Evolutionary conservation across 2,113 vertebrate species (phyloP).

Genomic region (Clarias batrachus): DNA sequence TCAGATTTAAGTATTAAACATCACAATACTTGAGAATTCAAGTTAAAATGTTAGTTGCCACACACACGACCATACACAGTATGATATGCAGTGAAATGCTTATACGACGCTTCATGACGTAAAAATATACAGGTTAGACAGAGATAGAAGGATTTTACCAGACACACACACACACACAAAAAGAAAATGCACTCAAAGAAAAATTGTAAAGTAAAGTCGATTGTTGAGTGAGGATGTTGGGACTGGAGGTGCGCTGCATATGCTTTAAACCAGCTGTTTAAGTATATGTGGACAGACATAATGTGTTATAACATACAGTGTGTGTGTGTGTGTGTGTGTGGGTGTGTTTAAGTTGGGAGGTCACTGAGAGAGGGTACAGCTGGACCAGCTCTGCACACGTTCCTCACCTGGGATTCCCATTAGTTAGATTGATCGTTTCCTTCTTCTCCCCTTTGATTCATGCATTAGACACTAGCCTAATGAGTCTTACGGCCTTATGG

Average conservation of each 20-base stretch:
- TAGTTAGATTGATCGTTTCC: conserved; percentile 66
- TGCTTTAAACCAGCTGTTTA: conserved; percentile 34
- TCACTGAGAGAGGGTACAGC: conserved; percentile 72
- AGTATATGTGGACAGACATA: background rate
- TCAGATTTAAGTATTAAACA: background rate
- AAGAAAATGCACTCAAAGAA: too few relatives aligned
- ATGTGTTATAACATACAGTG: conserved; percentile 11
- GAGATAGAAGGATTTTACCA: too few relatives aligned
- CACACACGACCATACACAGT: too few relatives aligned
- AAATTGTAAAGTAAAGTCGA: background rate
- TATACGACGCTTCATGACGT: too few relatives aligned
- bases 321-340: conserved; percentile 44
- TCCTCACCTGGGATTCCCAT: conserved; percentile 70
- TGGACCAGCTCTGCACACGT: conserved; percentile 66
- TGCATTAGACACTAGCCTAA: conserved; percentile 76
- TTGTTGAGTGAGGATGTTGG: background rate
- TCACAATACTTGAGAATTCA: background rate
- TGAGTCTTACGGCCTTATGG: conserved; percentile 76
- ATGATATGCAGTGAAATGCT: too few relatives aligned
- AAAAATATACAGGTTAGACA: too few relatives aligned
- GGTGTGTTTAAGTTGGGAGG: conserved; percentile 62
- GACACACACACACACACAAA: too few relatives aligned
- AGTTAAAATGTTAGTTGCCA: background rate
- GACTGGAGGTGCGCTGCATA: background rate
- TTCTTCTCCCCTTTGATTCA: conserved; percentile 75